Evolutionary conservation across 2,113 vertebrate genomes (phyloP).

Genomic region (Brienomyrus brachyistius): DNA sequence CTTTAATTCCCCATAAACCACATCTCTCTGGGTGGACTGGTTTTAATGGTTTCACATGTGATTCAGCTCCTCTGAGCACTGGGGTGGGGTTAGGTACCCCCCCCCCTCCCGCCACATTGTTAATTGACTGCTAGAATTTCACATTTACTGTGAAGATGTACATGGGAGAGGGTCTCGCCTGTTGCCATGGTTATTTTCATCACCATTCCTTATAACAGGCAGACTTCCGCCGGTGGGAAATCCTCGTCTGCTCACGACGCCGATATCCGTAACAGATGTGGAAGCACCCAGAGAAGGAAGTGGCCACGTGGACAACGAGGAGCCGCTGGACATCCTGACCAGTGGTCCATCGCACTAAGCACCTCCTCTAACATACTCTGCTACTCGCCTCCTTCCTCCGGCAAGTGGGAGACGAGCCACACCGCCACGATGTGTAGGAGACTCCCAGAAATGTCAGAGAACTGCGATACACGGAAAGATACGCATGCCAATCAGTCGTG

Average conservation of each 20-base stretch:
- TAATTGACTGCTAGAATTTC: background rate
- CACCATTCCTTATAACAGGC: background rate
- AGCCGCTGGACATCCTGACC: background rate
- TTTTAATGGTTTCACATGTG: background rate
- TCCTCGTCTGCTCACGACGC: background rate
- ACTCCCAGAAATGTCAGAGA: background rate
- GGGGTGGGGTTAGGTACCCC: background rate
- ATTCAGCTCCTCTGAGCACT: background rate
- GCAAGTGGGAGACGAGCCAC: background rate
- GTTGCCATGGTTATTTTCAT: background rate
- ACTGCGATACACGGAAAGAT: background rate
- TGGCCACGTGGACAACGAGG: background rate
- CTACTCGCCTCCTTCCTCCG: background rate
- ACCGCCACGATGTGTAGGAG: background rate
- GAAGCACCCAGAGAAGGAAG: background rate
- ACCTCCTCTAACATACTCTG: background rate
- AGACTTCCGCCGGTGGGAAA: background rate
- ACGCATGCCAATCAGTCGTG: background rate
- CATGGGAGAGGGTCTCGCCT: background rate
- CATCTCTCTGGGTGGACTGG: background rate
- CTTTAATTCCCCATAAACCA: background rate
- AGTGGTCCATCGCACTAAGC: background rate
- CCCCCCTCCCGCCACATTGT: background rate
- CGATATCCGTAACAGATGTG: background rate
- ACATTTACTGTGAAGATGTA: background rate